A percentile compares a stretch with the other conserved stretches of the same genome.
Evolutionary conservation across 2,113 vertebrate genomes (phyloP).

Genomic region (Oceanodroma tethys): DNA sequence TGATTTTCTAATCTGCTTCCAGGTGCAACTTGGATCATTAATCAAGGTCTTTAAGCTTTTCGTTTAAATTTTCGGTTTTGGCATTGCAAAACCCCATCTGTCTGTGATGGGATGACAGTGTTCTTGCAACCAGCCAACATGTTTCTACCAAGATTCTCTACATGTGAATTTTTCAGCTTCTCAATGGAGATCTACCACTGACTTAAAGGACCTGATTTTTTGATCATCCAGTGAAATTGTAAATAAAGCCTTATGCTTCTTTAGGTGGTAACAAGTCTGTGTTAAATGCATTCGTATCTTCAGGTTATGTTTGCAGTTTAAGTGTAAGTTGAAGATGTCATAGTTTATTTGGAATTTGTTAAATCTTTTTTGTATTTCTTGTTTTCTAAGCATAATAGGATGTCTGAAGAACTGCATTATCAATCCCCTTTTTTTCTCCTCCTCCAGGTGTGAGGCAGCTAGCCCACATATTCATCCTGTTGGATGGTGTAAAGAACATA

Average conservation of each 20-base stretch:
- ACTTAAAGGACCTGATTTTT: neutral
- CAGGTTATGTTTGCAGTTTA: neutral
- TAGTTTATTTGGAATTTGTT: neutral
- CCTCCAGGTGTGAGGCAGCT: conserved; percentile 82
- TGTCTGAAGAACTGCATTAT: neutral
- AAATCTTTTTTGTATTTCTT: neutral
- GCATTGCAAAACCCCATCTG: neutral
- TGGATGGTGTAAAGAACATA: conserved; percentile 86
- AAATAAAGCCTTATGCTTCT: neutral
- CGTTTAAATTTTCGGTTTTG: neutral
- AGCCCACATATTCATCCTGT: conserved; percentile 88
- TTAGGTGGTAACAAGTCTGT: neutral
- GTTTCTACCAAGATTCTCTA: neutral
- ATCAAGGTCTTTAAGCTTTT: neutral
- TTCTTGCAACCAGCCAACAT: neutral
- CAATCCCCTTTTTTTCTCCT: neutral
- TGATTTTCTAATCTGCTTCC: neutral
- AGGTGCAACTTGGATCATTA: neutral
- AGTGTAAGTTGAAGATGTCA: neutral
- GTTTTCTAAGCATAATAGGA: neutral
- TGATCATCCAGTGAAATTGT: neutral
- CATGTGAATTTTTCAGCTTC: neutral
- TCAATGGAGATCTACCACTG: neutral
- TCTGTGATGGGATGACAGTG: neutral
- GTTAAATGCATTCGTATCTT: neutral